Percentiles rank a stretch among this genome's conserved stretches.
Evolutionary conservation across 1,140 invertebrate species (phyloP).

Genomic region (Lepidostoma basale): DNA sequence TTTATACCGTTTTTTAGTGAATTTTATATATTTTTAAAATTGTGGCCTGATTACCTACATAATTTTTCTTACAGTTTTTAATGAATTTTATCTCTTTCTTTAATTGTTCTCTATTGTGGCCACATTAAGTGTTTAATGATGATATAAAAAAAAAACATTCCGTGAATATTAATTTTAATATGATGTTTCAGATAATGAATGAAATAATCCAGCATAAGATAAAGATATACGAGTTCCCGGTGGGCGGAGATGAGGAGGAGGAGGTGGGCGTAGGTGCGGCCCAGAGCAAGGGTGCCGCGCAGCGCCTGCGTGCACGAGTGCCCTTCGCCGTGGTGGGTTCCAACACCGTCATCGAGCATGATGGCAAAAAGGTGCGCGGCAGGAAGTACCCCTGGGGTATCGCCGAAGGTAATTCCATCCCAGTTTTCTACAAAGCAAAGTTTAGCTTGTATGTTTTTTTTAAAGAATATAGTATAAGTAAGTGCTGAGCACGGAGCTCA

Average conservation of each 20-base stretch:
- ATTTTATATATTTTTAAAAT: no score
- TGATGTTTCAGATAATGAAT: slow-evolving; percentile 83
- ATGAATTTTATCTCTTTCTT: no score
- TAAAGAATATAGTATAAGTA: no score
- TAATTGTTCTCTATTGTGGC: no score
- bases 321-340: slow-evolving; percentile 99
- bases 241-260: slow-evolving; percentile 74
- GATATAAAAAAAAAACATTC: no score
- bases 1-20: no score
- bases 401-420: slow-evolving; percentile 79
- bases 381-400: slow-evolving; percentile 98
- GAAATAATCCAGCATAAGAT: slow-evolving; percentile 98
- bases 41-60: no score
- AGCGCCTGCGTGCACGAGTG: slow-evolving; percentile 80
- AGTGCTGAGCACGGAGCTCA: no score
- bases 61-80: no score
- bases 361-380: slow-evolving; percentile 86
- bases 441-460: no score
- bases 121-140: no score
- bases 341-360: slow-evolving; percentile 90
- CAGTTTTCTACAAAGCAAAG: no score
- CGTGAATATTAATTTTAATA: background rate
- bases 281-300: slow-evolving; percentile 65
- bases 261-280: slow-evolving; percentile 55
- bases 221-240: slow-evolving; percentile 98